Conservation (phyloP, 2,113 vertebrate genomes). For the Lates calcarifer region DNA sequence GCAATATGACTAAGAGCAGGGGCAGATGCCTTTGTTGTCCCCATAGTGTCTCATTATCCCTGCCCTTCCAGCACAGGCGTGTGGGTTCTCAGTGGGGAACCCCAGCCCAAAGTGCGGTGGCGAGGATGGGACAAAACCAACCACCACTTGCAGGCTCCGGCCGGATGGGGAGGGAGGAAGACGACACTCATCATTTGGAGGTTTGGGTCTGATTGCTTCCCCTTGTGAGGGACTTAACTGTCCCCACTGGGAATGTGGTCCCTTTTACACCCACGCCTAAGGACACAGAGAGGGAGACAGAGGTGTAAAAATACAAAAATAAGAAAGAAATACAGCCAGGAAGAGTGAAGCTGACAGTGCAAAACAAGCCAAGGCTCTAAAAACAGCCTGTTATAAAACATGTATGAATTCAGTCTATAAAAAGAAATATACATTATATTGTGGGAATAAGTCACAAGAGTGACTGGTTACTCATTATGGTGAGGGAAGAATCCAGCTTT, state of each 20-base stretch:
- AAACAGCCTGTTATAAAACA: constrained; percentile 42
- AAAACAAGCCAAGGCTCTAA: constrained; percentile 40
- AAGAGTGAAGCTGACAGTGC: constrained; percentile 23
- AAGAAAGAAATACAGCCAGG: constrained; percentile 36
- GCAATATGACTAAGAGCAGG: constrained; percentile 46
- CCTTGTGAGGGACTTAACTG: constrained; percentile 65
- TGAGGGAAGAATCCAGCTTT: constrained; percentile 26
- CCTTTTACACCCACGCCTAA: constrained; percentile 60
- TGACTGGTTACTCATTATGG: constrained; percentile 49
- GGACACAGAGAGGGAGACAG: constrained; percentile 35
- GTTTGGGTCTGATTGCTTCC: constrained; percentile 75
- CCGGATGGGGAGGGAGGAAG: constrained; percentile 70
- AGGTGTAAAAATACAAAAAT: constrained; percentile 60
- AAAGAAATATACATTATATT: constrained; percentile 40
- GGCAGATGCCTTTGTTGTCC: constrained; percentile 67
- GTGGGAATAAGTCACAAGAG: constrained; percentile 33
- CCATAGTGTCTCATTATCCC: constrained; percentile 71
- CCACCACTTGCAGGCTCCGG: constrained; percentile 63
- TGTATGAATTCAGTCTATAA: constrained; percentile 42
- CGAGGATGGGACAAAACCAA: constrained; percentile 69
- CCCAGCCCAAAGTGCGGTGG: constrained; percentile 71
- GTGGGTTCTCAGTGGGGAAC: constrained; percentile 68
- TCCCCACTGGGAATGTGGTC: constrained; percentile 70
- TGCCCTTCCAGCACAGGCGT: constrained; percentile 56
- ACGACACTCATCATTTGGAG: constrained; percentile 76